phyloP scores from a whole-genome alignment of 2,888 invertebrate species.

The Rhaphigaster nebulosa region DNA sequence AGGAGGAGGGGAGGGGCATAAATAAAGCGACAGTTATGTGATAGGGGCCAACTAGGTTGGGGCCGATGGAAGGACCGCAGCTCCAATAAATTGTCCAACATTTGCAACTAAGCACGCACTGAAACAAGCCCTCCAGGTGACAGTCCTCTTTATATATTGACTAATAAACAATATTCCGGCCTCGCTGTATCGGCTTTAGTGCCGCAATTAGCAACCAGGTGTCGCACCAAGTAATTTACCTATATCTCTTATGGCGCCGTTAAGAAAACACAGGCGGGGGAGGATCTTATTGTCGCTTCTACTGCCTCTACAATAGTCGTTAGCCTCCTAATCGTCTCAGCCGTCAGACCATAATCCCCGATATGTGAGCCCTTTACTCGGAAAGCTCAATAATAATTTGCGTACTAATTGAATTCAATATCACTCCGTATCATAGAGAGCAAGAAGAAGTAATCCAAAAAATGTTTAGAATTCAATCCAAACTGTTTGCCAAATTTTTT shows the following conservation, averaged over 20 bases:
- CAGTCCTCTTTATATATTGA: slow-evolving; percentile 63
- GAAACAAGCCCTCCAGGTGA: slow-evolving; percentile 57
- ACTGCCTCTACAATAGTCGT: slow-evolving; percentile 23
- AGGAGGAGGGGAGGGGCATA: too few relatives aligned
- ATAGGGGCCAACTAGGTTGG: slow-evolving; percentile 27
- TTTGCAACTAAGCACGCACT: slow-evolving; percentile 64
- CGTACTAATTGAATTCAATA: background rate
- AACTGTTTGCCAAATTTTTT: background rate
- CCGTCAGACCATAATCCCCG: background rate
- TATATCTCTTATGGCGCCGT: slow-evolving; percentile 35
- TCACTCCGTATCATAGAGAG: background rate
- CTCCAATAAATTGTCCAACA: slow-evolving; percentile 63
- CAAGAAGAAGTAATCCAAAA: background rate
- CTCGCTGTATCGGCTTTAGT: slow-evolving; percentile 53
- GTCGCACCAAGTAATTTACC: slow-evolving; percentile 40
- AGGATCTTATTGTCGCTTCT: slow-evolving; percentile 18
- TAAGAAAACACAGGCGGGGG: slow-evolving; percentile 13
- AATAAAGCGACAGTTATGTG: slow-evolving; percentile 32
- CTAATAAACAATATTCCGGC: slow-evolving; percentile 63
- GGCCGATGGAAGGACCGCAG: slow-evolving; percentile 58
- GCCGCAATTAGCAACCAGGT: slow-evolving; percentile 52
- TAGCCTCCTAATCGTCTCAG: background rate
- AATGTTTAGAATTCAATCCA: background rate
- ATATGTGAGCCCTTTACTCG: background rate
- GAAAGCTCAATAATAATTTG: slow-evolving; percentile 22